These are phyloP conservation scores for Callosobruchus maculatus DNA, from an alignment of 2,888 invertebrate genomes.

Conservation along the genomic window DNA sequence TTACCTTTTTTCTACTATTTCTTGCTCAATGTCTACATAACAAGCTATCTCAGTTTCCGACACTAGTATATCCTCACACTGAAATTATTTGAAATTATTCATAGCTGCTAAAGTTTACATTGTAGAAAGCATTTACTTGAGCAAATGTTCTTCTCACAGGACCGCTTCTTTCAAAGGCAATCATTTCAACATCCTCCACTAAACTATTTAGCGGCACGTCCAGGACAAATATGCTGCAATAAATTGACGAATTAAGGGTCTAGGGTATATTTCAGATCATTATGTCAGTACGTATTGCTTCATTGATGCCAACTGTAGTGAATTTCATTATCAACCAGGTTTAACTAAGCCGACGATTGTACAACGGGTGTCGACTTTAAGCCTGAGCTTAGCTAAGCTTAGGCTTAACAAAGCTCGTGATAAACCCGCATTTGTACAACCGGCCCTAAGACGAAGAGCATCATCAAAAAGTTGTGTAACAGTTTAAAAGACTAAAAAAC, in stretches of 20 bases:
- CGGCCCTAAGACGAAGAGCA: too few relatives aligned
- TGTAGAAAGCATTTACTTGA: slow-evolving; percentile 9
- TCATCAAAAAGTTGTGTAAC: too few relatives aligned
- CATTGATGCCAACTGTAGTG: too few relatives aligned
- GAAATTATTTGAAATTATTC: slow-evolving; percentile 2
- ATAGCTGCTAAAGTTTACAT: background rate
- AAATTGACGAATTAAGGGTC: background rate
- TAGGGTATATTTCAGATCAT: too few relatives aligned
- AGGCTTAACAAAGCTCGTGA: too few relatives aligned
- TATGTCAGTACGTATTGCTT: too few relatives aligned
- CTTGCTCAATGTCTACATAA: slow-evolving; percentile 9
- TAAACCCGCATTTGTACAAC: too few relatives aligned
- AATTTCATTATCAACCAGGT: too few relatives aligned
- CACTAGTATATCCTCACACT: slow-evolving; percentile 23
- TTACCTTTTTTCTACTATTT: background rate
- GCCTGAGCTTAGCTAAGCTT: too few relatives aligned
- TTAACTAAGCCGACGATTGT: too few relatives aligned
- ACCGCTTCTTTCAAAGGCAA: slow-evolving; percentile 10
- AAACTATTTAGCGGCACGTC: slow-evolving; percentile 43
- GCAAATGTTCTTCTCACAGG: slow-evolving; percentile 13
- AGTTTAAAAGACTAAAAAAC: too few relatives aligned
- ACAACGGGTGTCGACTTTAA: too few relatives aligned
- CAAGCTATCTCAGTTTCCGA: slow-evolving; percentile 23
- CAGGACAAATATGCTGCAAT: slow-evolving; percentile 40
- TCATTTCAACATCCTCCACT: slow-evolving; percentile 18